Base-by-base conservation (phyloP, 2,888 invertebrate species). In the Apamea epomidion region DNA sequence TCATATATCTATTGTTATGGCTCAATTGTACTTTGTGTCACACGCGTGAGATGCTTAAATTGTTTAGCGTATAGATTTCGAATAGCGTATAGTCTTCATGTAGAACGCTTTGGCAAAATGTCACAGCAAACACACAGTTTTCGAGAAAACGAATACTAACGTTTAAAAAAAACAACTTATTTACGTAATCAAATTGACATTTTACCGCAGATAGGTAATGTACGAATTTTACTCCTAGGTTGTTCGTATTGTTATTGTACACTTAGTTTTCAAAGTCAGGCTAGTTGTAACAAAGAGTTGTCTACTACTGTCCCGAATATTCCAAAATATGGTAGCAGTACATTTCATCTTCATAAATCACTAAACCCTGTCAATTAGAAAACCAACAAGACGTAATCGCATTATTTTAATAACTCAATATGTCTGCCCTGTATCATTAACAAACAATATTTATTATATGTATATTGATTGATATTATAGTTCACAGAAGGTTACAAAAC, bases 391-490 rank as follows among this genome's bases (percentile, higher is more conserved):
- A 85, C 83, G 72, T 88, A 84, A 88, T 82, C 65, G 54, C 83
- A 89, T 84, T 90, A 88, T 83, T 88, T 81, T 84, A 90, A 90
- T 88, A 82, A 88, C 69, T 87, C 79, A 90, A 87, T 90, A 90
- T 88, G 88, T 88, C 87, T 80, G 74, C 58, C 48, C 64, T 51
- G 21, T 87, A 74, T 87, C 82, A 90, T 87, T 83, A 85, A 72
- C 76, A 45, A 64, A 69, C 73, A 32, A 83, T 75, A 89, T 89
- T 86, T 76, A 87, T 84, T 64, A 80, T 25, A 7, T 62, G 21
- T 74, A n/a, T 78, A 80, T 80, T 85, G 69, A 87, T 84, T 87
- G 74, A 84, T 81, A n/a, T 58, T 60, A 48, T 60, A 48, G 70
- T 78, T 51, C 18, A 78, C 67, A 80, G 69, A 64, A 78, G 71